Base-by-base conservation (phyloP, 2,113 vertebrate genomes). In the Megaceryle torquata region DNA sequence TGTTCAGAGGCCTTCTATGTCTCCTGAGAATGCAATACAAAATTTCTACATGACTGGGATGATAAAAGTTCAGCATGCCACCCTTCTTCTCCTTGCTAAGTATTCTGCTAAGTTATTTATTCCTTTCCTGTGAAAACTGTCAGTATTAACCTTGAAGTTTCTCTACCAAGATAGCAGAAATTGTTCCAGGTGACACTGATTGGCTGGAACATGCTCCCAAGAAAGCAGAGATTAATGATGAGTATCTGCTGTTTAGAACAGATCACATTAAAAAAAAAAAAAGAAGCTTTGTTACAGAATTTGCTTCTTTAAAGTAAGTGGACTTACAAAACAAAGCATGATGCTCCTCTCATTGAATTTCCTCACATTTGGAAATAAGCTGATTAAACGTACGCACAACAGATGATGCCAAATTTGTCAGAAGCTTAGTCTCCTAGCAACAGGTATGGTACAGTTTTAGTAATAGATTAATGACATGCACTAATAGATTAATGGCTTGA, bases 361-460 rank as follows among this genome's bases (percentile, higher is more conserved):
- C 91, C 88, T 89, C 77, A 74, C 80, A 92, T 97, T 97, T 96
- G 95, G 95, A 95, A 98, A 98, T 98, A 98, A 98, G 98, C 98
- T 97, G 97, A 98, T 98, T 98, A 98, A 98, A 98, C 85, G 95
- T 97, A 97, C 97, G 97, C 96, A 98, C 96, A 97, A 97, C 96
- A 98, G 97, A 97, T 95, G 97, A 97, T 97, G 96, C 97, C 98
- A 98, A 98, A 98, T 97, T 98, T 98, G 98, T 97, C 98, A 98
- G 97, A 96, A 98, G 98, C 97, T 98, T 98, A 95, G 97, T 98
- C 96, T 98, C 98, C 97, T 98, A 98, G 98, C 98, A 98, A 98
- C 98, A 98, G 97, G 98, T 98, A 98, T 89, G 96, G 96, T 82
- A 97, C 82, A 96, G 85, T 86, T 93, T 95, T 79, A 94, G 91